A percentile compares a stretch with the other conserved stretches of the same genome.
These are phyloP conservation scores for Drosophila sturtevanti DNA, from an alignment of 1,140 invertebrate species.

Conservation along the genomic window DNA sequence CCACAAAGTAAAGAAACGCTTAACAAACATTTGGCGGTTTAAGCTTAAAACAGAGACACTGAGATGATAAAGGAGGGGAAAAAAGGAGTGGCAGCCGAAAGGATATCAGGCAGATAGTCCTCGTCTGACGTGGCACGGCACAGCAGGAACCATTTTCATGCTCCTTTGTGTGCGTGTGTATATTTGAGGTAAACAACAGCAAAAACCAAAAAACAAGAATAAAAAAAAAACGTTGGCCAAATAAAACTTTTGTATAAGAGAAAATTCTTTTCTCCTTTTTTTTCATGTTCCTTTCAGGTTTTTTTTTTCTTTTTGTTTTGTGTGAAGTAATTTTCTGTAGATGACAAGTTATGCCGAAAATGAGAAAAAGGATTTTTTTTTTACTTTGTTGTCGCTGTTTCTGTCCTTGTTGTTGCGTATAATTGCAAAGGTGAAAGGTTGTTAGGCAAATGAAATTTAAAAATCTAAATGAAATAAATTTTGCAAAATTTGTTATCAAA, in stretches of 20 bases:
- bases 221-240: constrained; percentile 23
- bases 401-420: constrained; percentile 16
- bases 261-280: constrained; percentile 2
- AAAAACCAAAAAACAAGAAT: neutral
- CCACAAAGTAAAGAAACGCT: constrained; percentile 2
- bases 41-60: neutral
- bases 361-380: constrained; percentile 28
- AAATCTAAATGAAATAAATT: constrained; percentile 13
- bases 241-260: constrained; percentile 15
- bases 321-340: constrained; percentile 51
- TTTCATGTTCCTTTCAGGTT: constrained; percentile 19
- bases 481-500: neutral
- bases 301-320: constrained; percentile 14
- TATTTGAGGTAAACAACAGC: constrained; percentile 28
- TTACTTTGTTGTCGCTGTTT: constrained; percentile 30
- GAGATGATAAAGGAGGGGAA: neutral
- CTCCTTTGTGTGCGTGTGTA: neutral
- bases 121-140: constrained; percentile 13
- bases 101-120: constrained; percentile 37
- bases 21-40: neutral
- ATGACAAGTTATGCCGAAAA: constrained; percentile 69
- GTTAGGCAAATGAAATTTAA: constrained; percentile 5
- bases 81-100: neutral
- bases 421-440: constrained; percentile 14
- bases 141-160: constrained; percentile 1